These are phyloP conservation scores for Coleophora deauratella DNA, from an alignment of 2,888 invertebrate species.

Conservation along the genomic window DNA sequence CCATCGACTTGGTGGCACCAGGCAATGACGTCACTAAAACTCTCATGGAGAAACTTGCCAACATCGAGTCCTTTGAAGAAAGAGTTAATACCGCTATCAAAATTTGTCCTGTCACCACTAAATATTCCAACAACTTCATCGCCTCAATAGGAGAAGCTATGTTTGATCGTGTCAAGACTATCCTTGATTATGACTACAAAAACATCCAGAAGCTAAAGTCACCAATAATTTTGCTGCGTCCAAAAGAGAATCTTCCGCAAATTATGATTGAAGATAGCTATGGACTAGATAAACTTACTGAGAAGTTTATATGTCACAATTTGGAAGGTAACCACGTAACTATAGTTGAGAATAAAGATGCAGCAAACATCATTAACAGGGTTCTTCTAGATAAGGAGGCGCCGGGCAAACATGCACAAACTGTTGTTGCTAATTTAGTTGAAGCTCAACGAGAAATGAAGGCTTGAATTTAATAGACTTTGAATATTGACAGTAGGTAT, in stretches of 20 bases:
- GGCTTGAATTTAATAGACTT: constrained; percentile 11
- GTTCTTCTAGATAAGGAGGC: constrained; percentile 32
- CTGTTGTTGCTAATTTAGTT: constrained; percentile 49
- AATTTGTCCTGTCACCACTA: constrained; percentile 45
- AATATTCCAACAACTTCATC: constrained; percentile 44
- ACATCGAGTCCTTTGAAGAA: constrained; percentile 71
- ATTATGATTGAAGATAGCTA: constrained; percentile 77
- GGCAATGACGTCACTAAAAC: constrained; percentile 40
- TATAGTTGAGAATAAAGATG: constrained; percentile 78
- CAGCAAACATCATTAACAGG: constrained; percentile 77
- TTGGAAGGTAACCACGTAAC: constrained; percentile 83
- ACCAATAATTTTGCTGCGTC: constrained; percentile 76
- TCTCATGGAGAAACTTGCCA: constrained; percentile 60
- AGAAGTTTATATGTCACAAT: constrained; percentile 72
- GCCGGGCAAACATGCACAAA: constrained; percentile 35
- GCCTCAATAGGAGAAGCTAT: constrained; percentile 26
- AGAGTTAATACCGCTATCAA: constrained; percentile 68
- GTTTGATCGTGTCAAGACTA: constrained; percentile 72
- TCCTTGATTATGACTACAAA: constrained; percentile 57
- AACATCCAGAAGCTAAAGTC: constrained; percentile 68
- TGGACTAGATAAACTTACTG: constrained; percentile 74
- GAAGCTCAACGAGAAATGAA: constrained; percentile 44
- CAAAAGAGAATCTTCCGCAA: constrained; percentile 71
- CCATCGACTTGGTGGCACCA: constrained; percentile 66
- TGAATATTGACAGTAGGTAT: background rate